Evolutionary conservation across 2,113 vertebrate species (phyloP).

Genomic region (Meriones unguiculatus): DNA sequence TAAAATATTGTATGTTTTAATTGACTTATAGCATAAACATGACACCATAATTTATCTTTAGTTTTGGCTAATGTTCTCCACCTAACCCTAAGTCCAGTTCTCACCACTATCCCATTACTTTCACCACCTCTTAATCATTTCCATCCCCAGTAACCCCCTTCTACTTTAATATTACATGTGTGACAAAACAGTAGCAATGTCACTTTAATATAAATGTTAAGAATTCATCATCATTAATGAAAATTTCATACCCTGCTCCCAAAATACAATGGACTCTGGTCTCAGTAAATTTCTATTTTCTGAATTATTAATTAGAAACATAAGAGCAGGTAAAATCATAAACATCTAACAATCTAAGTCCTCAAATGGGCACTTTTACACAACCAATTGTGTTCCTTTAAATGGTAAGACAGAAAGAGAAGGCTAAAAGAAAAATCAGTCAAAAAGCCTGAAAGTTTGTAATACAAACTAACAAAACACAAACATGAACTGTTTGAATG

Average conservation of each 20-base stretch:
- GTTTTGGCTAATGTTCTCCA: not conserved
- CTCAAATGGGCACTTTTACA: not conserved
- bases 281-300: not conserved
- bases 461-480: not conserved
- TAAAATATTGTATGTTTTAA: not conserved
- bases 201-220: not conserved
- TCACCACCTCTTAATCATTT: not conserved
- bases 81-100: accelerated
- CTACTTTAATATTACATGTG: not conserved
- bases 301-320: not conserved
- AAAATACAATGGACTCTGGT: not conserved
- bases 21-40: not conserved
- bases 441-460: not conserved
- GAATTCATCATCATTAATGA: not conserved
- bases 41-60: not conserved
- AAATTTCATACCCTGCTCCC: not conserved
- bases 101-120: not conserved
- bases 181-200: not conserved
- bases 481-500: not conserved
- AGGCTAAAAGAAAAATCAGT: not conserved
- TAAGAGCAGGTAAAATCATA: not conserved
- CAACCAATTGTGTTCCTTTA: not conserved
- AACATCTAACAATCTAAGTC: not conserved
- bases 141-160: not conserved
- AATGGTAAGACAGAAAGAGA: not conserved